Base-by-base conservation (phyloP, 2,797 vertebrate species). In the Amniataba percoides region DNA sequence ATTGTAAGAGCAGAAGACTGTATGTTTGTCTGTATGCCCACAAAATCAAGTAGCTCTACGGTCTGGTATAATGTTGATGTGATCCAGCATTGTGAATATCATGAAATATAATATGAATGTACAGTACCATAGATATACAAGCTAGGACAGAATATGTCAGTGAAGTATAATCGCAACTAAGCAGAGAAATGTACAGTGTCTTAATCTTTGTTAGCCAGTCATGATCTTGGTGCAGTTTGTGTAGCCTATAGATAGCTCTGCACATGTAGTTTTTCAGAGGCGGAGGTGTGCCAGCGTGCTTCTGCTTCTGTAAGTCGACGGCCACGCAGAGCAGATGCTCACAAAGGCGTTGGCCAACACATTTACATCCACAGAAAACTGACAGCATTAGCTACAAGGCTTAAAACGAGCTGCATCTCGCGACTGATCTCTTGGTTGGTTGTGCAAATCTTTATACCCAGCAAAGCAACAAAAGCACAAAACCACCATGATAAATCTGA, bases 211-310 rank as follows among this genome's bases (percentile, higher is more conserved):
- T 40, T 19, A 48, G 21, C 12, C n/a, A 2, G 34, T 43, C 19
- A 3, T 31, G 23, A 51, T 60, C 13, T 39, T 10, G 16, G 16
- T 52, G 31, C 42, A 56, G 53, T 2, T 18, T 63, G 31, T 56
- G n/a, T n/a, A n/a, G n/a, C n/a, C 51, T 40, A 0, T 3, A 21
- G 2, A 19, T 45, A 58, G 13, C 34, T 42, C 21, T 64, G 51
- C 42, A 48, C 45, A 49, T 12, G n/a, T 27, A 31, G 27, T 49
- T n/a, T 39, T 19, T 52, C 71, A 67, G 57, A 62, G 36, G 34
- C 23, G 52, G 13, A 60, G 25, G 14, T 55, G 40, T 25, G 59
- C 9, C 31, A 64, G 53, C 13, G 31, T 53, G 34, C 27, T 42
- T 49, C 34, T 60, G 18, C 39, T 51, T 63, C 31, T 48, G 21